Evolutionary conservation across 2,888 invertebrate species (phyloP).

Genomic region (Mimumesa dahlbomi): DNA sequence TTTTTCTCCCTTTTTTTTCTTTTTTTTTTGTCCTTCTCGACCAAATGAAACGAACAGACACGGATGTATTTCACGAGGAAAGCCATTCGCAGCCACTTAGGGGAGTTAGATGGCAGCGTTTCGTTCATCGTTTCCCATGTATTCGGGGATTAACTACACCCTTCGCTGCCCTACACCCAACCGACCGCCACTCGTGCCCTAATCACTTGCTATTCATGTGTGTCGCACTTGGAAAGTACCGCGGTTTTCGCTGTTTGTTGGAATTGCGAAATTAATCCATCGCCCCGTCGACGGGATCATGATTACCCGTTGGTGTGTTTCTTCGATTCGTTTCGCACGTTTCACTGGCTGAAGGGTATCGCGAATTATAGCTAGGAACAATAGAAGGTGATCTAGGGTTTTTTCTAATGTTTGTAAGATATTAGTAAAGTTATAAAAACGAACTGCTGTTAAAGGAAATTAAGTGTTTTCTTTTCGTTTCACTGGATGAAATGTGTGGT

Average conservation of each 20-base stretch:
- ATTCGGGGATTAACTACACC: neutral
- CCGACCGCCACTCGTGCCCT: slow-evolving; percentile 53
- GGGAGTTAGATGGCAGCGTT: neutral
- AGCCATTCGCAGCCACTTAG: slow-evolving; percentile 3
- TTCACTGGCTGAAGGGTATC: too few species aligned
- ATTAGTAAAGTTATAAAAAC: too few species aligned
- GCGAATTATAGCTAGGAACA: too few species aligned
- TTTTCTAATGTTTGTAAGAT: too few species aligned
- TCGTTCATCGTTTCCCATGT: neutral
- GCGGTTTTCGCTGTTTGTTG: neutral
- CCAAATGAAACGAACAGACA: neutral
- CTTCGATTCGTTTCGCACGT: too few species aligned
- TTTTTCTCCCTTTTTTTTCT: too few species aligned
- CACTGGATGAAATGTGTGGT: too few species aligned
- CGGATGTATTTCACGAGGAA: neutral
- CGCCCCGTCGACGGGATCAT: too few species aligned
- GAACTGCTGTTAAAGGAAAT: too few species aligned
- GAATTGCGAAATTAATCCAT: neutral
- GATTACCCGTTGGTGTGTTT: too few species aligned
- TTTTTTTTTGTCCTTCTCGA: neutral
- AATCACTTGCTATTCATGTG: slow-evolving; percentile 67
- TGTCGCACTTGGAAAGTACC: neutral
- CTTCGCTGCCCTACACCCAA: neutral
- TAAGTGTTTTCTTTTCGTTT: too few species aligned
- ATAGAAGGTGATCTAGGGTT: too few species aligned